Conservation (phyloP, 2,888 invertebrate species). For the Eretmocerus hayati region DNA sequence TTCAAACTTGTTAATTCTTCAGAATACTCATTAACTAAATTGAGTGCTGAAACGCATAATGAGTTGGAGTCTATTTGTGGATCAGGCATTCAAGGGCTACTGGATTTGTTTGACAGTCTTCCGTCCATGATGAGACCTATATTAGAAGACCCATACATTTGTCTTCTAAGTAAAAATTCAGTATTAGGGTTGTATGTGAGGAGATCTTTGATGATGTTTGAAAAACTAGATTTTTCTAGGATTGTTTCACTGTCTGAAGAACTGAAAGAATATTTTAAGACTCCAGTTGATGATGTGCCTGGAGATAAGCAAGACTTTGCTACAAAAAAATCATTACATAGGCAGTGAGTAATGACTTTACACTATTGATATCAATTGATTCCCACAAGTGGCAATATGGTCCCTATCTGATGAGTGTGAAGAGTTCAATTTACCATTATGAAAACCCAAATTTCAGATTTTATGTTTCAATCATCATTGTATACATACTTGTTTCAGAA, state of each 20-base stretch:
- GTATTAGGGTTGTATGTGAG: conserved; percentile 72
- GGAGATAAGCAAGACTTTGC: conserved; percentile 22
- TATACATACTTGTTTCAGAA: too few relatives aligned
- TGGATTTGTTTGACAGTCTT: conserved; percentile 59
- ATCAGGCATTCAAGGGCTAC: conserved; percentile 52
- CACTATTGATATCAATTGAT: too few relatives aligned
- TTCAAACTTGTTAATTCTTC: conserved; percentile 59
- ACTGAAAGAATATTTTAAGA: conserved; percentile 45
- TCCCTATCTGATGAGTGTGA: too few relatives aligned
- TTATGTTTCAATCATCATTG: too few relatives aligned
- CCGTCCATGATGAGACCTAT: conserved; percentile 56
- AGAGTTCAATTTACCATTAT: too few relatives aligned
- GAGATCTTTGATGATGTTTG: conserved; percentile 72
- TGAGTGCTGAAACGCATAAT: conserved; percentile 56
- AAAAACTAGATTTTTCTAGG: conserved; percentile 78
- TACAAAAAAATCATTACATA: too few relatives aligned
- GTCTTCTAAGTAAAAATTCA: conserved; percentile 38
- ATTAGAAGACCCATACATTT: conserved; percentile 33
- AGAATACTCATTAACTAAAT: conserved; percentile 54
- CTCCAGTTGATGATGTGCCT: conserved; percentile 16
- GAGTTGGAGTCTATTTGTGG: conserved; percentile 54
- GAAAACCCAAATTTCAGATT: too few relatives aligned
- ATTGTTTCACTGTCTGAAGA: conserved; percentile 67
- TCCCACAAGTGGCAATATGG: too few relatives aligned
- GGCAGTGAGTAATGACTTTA: conserved; percentile 26